Evolutionary conservation across 2,888 invertebrate genomes (phyloP).

Genomic region (Idaea straminata): DNA sequence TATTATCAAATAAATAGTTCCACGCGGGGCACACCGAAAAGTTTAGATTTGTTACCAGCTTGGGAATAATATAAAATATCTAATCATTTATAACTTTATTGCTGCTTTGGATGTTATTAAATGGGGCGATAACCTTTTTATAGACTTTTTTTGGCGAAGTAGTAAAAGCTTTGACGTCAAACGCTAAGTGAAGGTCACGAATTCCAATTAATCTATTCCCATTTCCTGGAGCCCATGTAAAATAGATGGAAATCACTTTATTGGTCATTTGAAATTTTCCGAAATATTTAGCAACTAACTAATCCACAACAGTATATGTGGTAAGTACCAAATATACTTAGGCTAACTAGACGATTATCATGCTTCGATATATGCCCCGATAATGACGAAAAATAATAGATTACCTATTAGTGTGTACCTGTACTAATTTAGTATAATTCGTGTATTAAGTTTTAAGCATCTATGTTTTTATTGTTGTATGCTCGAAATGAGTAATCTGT

Average conservation of each 20-base stretch:
- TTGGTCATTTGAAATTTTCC: too few relatives aligned
- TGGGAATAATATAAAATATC: neutral
- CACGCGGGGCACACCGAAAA: neutral
- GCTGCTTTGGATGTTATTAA: neutral
- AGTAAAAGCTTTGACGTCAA: conserved; percentile 1
- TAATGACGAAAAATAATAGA: too few relatives aligned
- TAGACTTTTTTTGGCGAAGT: neutral
- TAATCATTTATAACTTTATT: conserved; percentile 1
- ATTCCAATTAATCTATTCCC: neutral
- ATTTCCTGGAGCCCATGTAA: neutral
- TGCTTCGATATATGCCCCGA: too few relatives aligned
- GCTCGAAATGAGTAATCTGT: too few relatives aligned
- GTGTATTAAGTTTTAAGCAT: too few relatives aligned
- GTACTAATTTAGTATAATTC: too few relatives aligned
- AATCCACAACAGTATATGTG: too few relatives aligned
- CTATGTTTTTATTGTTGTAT: too few relatives aligned
- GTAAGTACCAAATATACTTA: too few relatives aligned
- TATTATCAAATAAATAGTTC: neutral
- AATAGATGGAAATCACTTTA: neutral
- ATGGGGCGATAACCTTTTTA: neutral
- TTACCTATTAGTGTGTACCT: too few relatives aligned
- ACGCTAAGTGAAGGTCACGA: neutral
- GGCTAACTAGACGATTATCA: too few relatives aligned
- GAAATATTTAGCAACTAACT: too few relatives aligned
- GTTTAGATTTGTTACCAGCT: neutral